phyloP scores from a whole-genome alignment of 2,113 vertebrate genomes.

The Pygoscelis antarcticus region DNA sequence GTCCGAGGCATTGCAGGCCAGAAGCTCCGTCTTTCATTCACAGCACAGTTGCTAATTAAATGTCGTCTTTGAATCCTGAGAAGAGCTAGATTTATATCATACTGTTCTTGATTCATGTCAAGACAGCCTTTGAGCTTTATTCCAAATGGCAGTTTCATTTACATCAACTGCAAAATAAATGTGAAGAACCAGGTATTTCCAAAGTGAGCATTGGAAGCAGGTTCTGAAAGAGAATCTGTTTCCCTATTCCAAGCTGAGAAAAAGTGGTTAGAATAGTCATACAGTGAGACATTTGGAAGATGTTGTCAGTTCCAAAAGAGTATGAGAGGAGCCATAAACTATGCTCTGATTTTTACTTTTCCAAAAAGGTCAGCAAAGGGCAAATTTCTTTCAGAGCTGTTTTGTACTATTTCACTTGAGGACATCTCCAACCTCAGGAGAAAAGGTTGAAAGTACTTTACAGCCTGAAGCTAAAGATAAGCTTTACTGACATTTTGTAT shows the following conservation, averaged over 20 bases:
- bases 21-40: neutral
- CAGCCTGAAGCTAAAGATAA: neutral
- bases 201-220: neutral
- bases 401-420: neutral
- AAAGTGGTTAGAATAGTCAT: neutral
- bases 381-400: neutral
- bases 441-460: neutral
- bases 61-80: neutral
- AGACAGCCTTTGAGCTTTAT: neutral
- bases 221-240: neutral
- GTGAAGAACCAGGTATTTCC: neutral
- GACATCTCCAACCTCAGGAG: neutral
- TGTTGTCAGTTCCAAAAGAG: neutral
- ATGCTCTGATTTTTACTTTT: neutral
- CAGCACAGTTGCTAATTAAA: constrained; percentile 12
- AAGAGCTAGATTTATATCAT: neutral
- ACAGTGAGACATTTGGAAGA: neutral
- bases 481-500: neutral
- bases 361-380: neutral
- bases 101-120: neutral
- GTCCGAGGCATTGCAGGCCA: neutral
- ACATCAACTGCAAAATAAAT: neutral
- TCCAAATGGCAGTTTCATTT: neutral
- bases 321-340: neutral
- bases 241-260: neutral